Evolutionary conservation across 2,888 invertebrate species (phyloP).

Genomic region (Agrotis segetum): DNA sequence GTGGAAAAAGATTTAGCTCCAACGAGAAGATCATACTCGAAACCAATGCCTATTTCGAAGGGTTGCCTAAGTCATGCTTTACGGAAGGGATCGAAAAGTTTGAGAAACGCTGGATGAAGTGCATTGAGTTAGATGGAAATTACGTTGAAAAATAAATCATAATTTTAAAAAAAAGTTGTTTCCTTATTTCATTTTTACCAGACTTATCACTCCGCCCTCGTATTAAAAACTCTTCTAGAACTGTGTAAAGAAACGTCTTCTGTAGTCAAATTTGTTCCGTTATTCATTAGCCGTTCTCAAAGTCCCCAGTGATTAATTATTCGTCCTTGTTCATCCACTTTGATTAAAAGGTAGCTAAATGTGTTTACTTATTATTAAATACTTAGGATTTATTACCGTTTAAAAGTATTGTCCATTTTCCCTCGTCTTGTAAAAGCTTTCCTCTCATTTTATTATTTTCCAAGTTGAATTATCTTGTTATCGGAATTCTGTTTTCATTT

Average conservation of each 20-base stretch:
- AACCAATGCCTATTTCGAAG: too few species aligned
- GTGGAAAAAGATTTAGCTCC: too few species aligned
- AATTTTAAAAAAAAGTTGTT: too few species aligned
- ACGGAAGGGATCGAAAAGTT: too few species aligned
- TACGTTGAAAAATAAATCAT: too few species aligned
- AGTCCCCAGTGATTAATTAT: constrained; percentile 39
- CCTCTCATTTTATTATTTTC: constrained; percentile 15
- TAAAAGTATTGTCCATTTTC: constrained; percentile 22
- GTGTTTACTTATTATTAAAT: constrained; percentile 36
- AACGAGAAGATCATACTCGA: too few species aligned
- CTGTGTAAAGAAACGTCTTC: background rate
- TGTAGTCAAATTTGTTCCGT: constrained; percentile 11
- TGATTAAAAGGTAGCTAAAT: constrained; percentile 33
- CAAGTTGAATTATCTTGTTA: constrained; percentile 17
- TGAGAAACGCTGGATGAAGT: too few species aligned
- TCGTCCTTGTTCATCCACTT: constrained; percentile 15
- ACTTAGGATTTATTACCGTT: constrained; percentile 26
- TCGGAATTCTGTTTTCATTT: constrained; percentile 28
- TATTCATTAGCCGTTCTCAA: constrained; percentile 21
- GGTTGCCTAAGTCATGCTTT: too few species aligned
- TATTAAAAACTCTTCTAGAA: constrained; percentile 2
- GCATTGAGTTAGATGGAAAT: too few species aligned
- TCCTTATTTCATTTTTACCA: too few species aligned
- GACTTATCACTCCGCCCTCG: too few species aligned
- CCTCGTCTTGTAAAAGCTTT: background rate